A percentile compares a stretch with the other conserved stretches of the same genome.
phyloP scores from a whole-genome alignment of 1,140 invertebrate species.

The Hirudo medicinalis region DNA sequence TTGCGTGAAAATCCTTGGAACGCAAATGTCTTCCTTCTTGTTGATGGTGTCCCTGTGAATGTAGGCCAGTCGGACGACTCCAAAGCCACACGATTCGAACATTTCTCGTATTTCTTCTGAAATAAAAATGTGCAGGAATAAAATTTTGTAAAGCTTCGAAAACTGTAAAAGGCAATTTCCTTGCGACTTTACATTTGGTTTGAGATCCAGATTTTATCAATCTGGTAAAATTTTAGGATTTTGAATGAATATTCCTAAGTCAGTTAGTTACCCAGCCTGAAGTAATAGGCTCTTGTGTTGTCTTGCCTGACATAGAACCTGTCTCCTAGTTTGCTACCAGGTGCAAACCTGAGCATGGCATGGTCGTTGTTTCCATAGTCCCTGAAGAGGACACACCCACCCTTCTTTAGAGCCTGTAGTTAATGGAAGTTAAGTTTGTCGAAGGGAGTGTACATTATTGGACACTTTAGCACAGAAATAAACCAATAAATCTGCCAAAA shows the following conservation, averaged over 20 bases:
- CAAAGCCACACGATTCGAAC: slow-evolving; percentile 55
- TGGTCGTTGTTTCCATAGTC: slow-evolving; percentile 42
- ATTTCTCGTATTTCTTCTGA: slow-evolving; percentile 54
- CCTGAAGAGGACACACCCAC: slow-evolving; percentile 36
- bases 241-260: no score
- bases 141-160: no score
- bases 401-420: slow-evolving; percentile 41
- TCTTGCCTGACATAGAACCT: slow-evolving; percentile 42
- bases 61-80: slow-evolving; percentile 55
- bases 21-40: slow-evolving; percentile 75
- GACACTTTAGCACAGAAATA: no score
- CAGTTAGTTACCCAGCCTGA: slow-evolving; percentile 46
- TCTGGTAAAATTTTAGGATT: no score
- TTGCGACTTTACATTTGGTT: no score
- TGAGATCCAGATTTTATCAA: no score
- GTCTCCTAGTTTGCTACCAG: slow-evolving; percentile 69
- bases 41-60: slow-evolving; percentile 75
- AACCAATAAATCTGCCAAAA: not conserved
- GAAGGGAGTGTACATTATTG: no score
- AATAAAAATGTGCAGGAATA: slow-evolving; percentile 25
- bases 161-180: no score
- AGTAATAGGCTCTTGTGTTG: slow-evolving; percentile 41
- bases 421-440: slow-evolving; percentile 5
- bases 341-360: slow-evolving; percentile 55
- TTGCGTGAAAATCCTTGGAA: slow-evolving; percentile 78